Conservation (phyloP, 2,888 invertebrate genomes). For the Lomographa bimaculata region DNA sequence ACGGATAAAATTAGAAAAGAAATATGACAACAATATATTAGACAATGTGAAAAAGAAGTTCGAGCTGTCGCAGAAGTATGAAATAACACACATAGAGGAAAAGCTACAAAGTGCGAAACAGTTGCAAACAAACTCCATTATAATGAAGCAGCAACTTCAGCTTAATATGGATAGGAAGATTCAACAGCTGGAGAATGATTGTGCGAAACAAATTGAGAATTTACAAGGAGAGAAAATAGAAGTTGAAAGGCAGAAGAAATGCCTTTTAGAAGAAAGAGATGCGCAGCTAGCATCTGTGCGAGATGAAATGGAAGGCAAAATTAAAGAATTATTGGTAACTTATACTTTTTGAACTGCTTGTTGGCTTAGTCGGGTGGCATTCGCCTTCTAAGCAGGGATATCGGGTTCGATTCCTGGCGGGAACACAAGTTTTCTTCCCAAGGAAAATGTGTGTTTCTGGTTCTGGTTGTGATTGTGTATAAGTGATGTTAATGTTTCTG, state of each 20-base stretch:
- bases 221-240: slow-evolving; percentile 76
- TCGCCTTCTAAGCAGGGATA: too few species aligned
- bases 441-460: too few species aligned
- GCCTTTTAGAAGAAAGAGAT: slow-evolving; percentile 72
- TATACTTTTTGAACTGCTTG: too few species aligned
- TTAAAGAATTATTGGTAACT: slow-evolving; percentile 59
- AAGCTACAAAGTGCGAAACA: slow-evolving; percentile 69
- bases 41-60: slow-evolving; percentile 68
- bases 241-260: slow-evolving; percentile 69
- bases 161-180: slow-evolving; percentile 73
- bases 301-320: slow-evolving; percentile 64
- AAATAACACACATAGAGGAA: slow-evolving; percentile 68
- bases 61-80: slow-evolving; percentile 68
- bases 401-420: too few species aligned
- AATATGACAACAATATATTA: slow-evolving; percentile 42
- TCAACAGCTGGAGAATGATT: slow-evolving; percentile 63
- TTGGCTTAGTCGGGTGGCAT: too few species aligned
- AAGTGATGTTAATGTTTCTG: too few species aligned
- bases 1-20: slow-evolving; percentile 55
- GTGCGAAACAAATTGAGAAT: slow-evolving; percentile 69
- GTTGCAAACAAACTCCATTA: slow-evolving; percentile 60
- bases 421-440: too few species aligned
- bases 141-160: slow-evolving; percentile 71
- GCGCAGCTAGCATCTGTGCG: slow-evolving; percentile 54
- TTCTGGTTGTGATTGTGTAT: too few species aligned